Conservation (phyloP, 1,140 invertebrate species). For the Apis florea region DNA sequence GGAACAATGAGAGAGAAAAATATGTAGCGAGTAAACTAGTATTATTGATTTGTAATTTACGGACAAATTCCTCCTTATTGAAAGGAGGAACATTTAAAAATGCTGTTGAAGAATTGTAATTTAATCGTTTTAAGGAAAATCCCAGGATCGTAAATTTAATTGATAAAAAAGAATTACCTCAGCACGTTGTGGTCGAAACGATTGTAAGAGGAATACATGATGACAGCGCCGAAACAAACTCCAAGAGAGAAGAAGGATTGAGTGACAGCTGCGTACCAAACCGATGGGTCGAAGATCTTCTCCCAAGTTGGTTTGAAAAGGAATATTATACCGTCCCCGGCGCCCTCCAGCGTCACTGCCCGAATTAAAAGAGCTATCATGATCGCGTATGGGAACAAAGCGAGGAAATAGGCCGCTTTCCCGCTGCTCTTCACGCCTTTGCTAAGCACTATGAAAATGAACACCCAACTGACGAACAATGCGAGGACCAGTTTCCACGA, state of each 20-base stretch:
- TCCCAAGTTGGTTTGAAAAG: conserved; percentile 84
- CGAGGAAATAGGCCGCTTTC: conserved; percentile 90
- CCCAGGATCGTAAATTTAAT: no score
- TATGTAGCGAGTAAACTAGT: no score
- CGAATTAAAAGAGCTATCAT: conserved; percentile 88
- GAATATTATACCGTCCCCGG: conserved; percentile 86
- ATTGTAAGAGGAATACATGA: conserved; percentile 92
- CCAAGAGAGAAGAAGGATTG: conserved; percentile 89
- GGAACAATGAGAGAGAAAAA: no score
- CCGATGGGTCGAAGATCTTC: conserved; percentile 82
- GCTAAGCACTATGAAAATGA: conserved; percentile 88
- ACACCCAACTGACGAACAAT: conserved; percentile 87
- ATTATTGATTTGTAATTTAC: no score
- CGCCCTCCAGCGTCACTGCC: conserved; percentile 87
- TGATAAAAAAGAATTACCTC: conserved; percentile 81
- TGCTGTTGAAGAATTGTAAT: no score
- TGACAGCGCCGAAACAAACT: conserved; percentile 87
- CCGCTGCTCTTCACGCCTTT: conserved; percentile 89
- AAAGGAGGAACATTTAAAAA: no score
- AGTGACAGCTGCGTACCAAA: conserved; percentile 88
- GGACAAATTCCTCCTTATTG: no score
- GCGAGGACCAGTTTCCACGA: conserved; percentile 88
- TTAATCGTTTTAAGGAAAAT: no score
- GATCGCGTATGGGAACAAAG: conserved; percentile 91
- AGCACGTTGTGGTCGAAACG: conserved; percentile 89